Percentiles rank a stretch among this genome's conserved stretches.
Conservation (phyloP, 2,888 invertebrate genomes). For the Oscheius sp. region DNA sequence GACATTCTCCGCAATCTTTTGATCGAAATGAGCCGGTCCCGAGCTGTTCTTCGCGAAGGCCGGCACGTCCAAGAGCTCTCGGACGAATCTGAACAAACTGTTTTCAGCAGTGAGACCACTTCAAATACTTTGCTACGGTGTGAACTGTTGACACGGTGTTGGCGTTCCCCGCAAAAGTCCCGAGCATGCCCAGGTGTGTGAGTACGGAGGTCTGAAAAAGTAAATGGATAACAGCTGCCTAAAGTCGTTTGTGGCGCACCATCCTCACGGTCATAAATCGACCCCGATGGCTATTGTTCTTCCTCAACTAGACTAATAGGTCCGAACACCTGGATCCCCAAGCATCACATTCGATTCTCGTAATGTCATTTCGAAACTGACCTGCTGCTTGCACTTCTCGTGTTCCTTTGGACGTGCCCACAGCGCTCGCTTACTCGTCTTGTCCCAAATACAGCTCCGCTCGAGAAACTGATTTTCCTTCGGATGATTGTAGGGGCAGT, state of each 20-base stretch:
- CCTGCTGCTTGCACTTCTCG: conserved; percentile 53
- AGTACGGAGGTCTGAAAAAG: conserved; percentile 63
- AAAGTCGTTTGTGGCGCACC: neutral
- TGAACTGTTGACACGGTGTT: conserved; percentile 64
- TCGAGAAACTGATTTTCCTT: conserved; percentile 38
- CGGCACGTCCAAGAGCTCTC: conserved; percentile 64
- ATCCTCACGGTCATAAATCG: conserved; percentile 26
- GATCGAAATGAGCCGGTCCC: conserved; percentile 66
- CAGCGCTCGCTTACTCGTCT: conserved; percentile 46
- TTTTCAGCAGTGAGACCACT: neutral
- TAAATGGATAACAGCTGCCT: neutral
- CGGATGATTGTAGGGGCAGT: conserved; percentile 53
- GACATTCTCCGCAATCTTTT: conserved; percentile 70
- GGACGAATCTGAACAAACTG: conserved; percentile 51
- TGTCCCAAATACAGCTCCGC: conserved; percentile 54
- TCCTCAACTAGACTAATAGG: conserved; percentile 27
- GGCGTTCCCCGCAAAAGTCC: conserved; percentile 65
- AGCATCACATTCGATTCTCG: too few species aligned
- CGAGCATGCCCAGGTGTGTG: conserved; percentile 70
- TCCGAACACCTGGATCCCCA: conserved; percentile 26
- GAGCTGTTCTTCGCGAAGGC: conserved; percentile 60
- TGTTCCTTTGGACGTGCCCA: conserved; percentile 49
- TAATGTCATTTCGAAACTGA: neutral
- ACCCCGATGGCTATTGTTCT: conserved; percentile 23
- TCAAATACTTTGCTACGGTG: conserved; percentile 56